Evolutionary conservation across 2,888 invertebrate genomes (phyloP), one percentile per base, ranked within the genome.

Genomic region (Itoplectis maculator): DNA sequence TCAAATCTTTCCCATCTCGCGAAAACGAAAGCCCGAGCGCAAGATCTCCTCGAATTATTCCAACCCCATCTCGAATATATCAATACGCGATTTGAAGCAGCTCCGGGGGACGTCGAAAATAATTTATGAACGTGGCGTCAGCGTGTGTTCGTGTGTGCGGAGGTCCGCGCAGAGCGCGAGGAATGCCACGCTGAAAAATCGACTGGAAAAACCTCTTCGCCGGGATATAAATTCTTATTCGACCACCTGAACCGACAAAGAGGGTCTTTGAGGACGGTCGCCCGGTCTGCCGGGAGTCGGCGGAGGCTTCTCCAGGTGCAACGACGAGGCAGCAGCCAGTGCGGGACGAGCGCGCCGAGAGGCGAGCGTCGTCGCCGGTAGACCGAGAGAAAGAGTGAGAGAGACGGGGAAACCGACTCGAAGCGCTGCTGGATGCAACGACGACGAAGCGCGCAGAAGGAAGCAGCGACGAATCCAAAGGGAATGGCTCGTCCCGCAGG

Each of bases 241-340:
- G 83, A 83, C 86, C 86, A 86, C 84, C 83, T 83, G 84, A 86
- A 84, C 83, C 82, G 84, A 86, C 82, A 85, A 78, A 84, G 68
- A 82, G 66, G 73, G 73, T 82, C 81, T 82, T 82, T 79, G 82
- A 82, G 66, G 79, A 76, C 82, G 75, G 45, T 69, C 72, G 79
- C 23, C 74, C 37, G 74, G 69, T 75, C 70, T 72, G 61, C 47
- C 37, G 51, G 75, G 51, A 73, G 66, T 61, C 65, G 20, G 70
- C 65, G 20, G 70, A 72, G 66, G 51, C 66, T 82, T 82, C 61
- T 61, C 82, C 82, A 82, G 82, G 82, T 82, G 82, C 82, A 82
- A 76, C 47, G 79, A 56, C 70, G 76, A 61, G 68, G 68, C 54
- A 23, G 47, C 35, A 15, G 47, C 18, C 5, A 15, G 74, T 35